Base-by-base conservation (phyloP, 2,888 invertebrate species). In the Pardosa pseudoannulata region DNA sequence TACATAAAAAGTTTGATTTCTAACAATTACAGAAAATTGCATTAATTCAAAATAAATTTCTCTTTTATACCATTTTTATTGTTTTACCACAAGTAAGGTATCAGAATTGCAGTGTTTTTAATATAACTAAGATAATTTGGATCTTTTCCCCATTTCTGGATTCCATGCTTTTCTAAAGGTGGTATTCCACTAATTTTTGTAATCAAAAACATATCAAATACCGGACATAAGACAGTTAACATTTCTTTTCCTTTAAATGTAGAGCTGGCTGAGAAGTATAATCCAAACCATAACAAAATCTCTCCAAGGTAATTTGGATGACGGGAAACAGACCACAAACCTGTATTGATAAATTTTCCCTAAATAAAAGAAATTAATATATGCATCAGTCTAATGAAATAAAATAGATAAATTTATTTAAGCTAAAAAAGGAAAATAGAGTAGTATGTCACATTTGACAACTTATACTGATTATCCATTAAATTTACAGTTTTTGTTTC, bases 301-400 rank as follows among this genome's bases (percentile, higher is more conserved):
- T 91, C 91, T 19, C 91, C 91, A 88, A 91, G 91, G 82, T 91
- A 91, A 88, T 91, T 91, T 0, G 91, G 91, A 81, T 91, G 91
- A n/a, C 91, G 89, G 0, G 91, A 91, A 32, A 90, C 88, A 29
- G 89, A 90, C 91, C 91, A 91, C 56, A 91, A 85, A 31, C 91
- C 91, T 90, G 89, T 13, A 74, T 79, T 67, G 32, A 83, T 80
- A 82, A 88, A 87, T 50, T 82, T 87, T 46, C 78, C 87, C 87
- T 87, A 41, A 2, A 68, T 32, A 11, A 32, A n/a, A 46, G 27
- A 64, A 11, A 19, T 27, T 7, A 41, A 27, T 19, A 70, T n/a
- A 23, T 39, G 27, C 0, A 16, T 65, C 23, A 32, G 13, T 9
- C 11, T 46, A 31, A 28, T 29, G 32, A 27, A 0, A 23, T 39